These are phyloP conservation scores for Seison nebaliae DNA, from an alignment of 1,140 invertebrate species.

Conservation along the genomic window DNA sequence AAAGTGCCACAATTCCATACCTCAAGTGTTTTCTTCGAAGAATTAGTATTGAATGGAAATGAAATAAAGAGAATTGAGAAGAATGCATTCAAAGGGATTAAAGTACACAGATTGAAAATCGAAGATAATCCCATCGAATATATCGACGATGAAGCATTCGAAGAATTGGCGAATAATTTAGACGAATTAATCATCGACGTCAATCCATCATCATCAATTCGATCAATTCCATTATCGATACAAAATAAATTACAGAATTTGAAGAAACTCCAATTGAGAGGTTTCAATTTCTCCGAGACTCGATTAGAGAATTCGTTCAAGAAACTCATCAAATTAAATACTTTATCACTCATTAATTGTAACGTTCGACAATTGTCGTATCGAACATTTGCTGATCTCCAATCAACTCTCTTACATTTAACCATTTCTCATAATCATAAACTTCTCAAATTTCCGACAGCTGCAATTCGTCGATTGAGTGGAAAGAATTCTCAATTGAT, in stretches of 20 bases:
- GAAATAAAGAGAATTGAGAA: background rate
- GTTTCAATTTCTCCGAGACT: constrained; percentile 3
- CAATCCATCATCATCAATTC: constrained; percentile 2
- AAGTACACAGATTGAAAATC: constrained; percentile 3
- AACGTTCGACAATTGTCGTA: background rate
- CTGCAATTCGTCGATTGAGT: background rate
- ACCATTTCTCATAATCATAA: constrained; percentile 2
- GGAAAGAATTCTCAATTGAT: too few relatives aligned
- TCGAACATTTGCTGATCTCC: background rate
- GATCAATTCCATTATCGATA: background rate
- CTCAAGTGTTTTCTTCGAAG: constrained; percentile 7
- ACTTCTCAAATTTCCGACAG: background rate
- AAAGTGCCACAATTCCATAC: constrained; percentile 2
- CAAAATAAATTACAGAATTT: constrained; percentile 9
- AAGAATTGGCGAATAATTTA: constrained; percentile 9
- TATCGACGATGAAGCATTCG: constrained; percentile 5
- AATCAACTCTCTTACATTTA: constrained; percentile 1
- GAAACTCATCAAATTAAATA: constrained; percentile 5
- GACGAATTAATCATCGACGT: constrained; percentile 9
- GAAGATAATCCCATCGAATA: constrained; percentile 8
- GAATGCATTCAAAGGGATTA: constrained; percentile 7
- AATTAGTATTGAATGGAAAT: constrained; percentile 10
- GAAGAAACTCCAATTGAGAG: constrained; percentile 7
- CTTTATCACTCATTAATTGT: constrained; percentile 4
- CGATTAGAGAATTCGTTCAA: too few relatives aligned